Conservation (phyloP, 2,797 vertebrate genomes). For the Malacoctenus gilli region DNA sequence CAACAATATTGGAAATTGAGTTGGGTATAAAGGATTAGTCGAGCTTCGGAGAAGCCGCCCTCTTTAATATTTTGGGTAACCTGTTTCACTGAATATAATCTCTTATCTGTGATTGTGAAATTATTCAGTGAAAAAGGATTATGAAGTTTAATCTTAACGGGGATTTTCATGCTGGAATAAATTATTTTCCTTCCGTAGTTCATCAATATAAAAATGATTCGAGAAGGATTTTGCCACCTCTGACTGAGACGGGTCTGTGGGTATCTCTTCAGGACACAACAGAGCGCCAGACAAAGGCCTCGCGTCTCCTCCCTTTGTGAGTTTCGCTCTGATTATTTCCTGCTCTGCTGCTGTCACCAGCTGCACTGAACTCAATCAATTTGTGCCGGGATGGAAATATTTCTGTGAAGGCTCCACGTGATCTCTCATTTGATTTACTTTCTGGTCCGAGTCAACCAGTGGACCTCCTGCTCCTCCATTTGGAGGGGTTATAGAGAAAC, state of each 20-base stretch:
- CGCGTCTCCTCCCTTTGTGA: too few relatives aligned
- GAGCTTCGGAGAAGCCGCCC: slow-evolving; percentile 29
- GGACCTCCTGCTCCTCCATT: too few relatives aligned
- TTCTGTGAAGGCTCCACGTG: slow-evolving; percentile 24
- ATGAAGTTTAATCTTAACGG: slow-evolving; percentile 66
- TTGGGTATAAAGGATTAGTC: slow-evolving; percentile 62
- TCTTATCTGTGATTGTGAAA: slow-evolving; percentile 62
- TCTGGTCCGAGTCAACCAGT: slow-evolving; percentile 14
- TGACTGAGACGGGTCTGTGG: slow-evolving; percentile 41
- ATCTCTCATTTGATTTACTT: slow-evolving; percentile 42
- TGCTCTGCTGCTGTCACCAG: slow-evolving; percentile 44
- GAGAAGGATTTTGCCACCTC: slow-evolving; percentile 49
- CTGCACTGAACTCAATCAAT: slow-evolving; percentile 43
- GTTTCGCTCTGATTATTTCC: slow-evolving; percentile 40
- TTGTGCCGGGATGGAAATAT: slow-evolving; percentile 52
- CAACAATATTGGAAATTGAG: slow-evolving; percentile 52
- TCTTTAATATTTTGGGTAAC: slow-evolving; percentile 54
- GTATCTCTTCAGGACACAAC: slow-evolving; percentile 29
- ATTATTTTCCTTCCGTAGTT: slow-evolving; percentile 47
- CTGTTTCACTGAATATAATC: slow-evolving; percentile 58
- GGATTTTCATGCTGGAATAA: slow-evolving; percentile 61
- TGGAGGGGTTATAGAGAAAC: too few relatives aligned
- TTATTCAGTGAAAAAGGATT: slow-evolving; percentile 66
- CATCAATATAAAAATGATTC: slow-evolving; percentile 59
- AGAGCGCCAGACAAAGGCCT: slow-evolving; percentile 5